A percentile compares a stretch with the other conserved stretches of the same genome.
Conservation (phyloP, 2,797 vertebrate genomes). For the Falco berigora region DNA sequence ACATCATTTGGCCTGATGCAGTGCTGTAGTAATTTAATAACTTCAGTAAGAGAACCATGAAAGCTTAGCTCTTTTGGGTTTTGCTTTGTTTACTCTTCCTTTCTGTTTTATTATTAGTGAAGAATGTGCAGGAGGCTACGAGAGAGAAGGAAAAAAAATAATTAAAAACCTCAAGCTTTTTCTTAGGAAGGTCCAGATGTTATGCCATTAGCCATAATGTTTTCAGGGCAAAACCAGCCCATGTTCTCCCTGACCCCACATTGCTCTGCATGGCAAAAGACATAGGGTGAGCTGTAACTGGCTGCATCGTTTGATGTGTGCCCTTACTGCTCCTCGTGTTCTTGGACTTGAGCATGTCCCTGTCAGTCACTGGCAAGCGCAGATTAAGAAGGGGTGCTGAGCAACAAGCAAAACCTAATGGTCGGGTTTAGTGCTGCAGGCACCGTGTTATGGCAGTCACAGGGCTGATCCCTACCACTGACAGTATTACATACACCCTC, state of each 20-base stretch:
- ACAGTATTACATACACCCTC: neutral
- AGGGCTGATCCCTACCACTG: neutral
- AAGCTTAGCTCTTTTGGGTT: neutral
- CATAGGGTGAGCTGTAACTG: neutral
- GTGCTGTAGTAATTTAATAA: neutral
- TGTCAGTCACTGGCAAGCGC: neutral
- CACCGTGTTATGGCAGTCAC: too few species aligned
- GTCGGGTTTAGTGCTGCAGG: neutral
- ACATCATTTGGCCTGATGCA: neutral
- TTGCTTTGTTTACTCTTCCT: neutral
- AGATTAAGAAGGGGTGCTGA: neutral
- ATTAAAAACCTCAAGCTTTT: neutral
- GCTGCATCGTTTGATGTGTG: rapidly evolving
- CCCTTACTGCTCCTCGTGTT: neutral
- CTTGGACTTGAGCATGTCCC: neutral
- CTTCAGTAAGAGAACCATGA: neutral
- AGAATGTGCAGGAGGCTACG: neutral
- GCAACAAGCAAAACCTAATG: neutral
- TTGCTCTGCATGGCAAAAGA: rapidly evolving
- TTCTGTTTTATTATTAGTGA: neutral
- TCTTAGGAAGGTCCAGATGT: neutral
- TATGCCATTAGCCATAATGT: neutral
- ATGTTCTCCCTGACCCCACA: neutral
- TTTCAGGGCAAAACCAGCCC: neutral
- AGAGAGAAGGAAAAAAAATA: neutral